Percentiles rank a stretch among this genome's conserved stretches.
These are phyloP conservation scores for Enteromius unitaeniatus DNA, from an alignment of 2,797 vertebrate species.

Conservation along the genomic window DNA sequence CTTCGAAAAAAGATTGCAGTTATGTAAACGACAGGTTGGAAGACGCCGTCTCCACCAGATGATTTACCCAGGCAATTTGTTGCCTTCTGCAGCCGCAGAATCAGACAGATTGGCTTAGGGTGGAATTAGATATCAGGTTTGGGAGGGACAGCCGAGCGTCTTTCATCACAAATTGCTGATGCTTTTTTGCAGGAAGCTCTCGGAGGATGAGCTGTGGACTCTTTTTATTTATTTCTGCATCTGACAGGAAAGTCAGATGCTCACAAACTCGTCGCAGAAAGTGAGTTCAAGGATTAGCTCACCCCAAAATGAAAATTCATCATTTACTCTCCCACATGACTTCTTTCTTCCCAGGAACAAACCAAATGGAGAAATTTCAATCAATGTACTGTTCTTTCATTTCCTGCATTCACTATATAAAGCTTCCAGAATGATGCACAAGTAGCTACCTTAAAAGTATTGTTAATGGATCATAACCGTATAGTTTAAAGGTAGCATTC, in stretches of 20 bases:
- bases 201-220: conserved; percentile 23
- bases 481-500: too few relatives aligned
- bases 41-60: conserved; percentile 28
- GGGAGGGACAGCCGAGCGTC: conserved; percentile 37
- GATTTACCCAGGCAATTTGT: conserved; percentile 55
- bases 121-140: conserved; percentile 53
- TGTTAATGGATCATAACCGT: neutral
- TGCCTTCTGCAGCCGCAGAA: conserved; percentile 32
- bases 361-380: neutral
- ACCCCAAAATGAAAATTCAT: neutral
- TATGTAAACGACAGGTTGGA: conserved; percentile 50
- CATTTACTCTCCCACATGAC: neutral
- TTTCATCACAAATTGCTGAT: conserved; percentile 51
- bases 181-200: conserved; percentile 25
- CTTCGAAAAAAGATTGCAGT: conserved; percentile 32
- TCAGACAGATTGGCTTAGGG: conserved; percentile 49
- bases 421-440: neutral
- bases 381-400: neutral
- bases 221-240: conserved; percentile 28
- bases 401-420: neutral
- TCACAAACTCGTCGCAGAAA: neutral
- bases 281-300: neutral
- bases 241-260: conserved; percentile 9
- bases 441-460: neutral
- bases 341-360: neutral